Evolutionary conservation across 2,888 invertebrate species (phyloP).

Genomic region (Therioaphis trifolii): DNA sequence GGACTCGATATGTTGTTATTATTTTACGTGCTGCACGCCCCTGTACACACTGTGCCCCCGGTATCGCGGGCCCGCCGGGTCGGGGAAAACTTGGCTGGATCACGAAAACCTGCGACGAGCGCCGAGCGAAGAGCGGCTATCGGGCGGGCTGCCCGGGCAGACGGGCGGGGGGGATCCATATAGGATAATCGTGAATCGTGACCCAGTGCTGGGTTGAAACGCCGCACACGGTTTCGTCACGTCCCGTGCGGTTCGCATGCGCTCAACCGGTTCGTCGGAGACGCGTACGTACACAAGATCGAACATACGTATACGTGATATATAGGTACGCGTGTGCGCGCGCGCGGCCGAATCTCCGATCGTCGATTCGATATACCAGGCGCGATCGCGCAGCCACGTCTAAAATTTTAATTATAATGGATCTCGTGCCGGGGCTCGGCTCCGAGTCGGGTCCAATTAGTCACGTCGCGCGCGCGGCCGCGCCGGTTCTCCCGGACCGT

Average conservation of each 20-base stretch:
- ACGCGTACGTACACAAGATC: too few relatives aligned
- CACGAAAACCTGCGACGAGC: neutral
- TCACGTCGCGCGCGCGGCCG: neutral
- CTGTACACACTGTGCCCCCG: too few relatives aligned
- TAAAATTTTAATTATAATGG: slow-evolving; percentile 1
- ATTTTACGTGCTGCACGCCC: too few relatives aligned
- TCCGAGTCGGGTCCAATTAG: slow-evolving; percentile 4
- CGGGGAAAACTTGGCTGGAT: neutral
- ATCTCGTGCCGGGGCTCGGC: neutral
- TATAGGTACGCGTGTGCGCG: too few relatives aligned
- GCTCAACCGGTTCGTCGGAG: neutral
- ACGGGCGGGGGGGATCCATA: neutral
- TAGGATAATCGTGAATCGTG: slow-evolving; percentile 38
- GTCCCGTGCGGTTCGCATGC: neutral
- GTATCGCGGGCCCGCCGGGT: neutral
- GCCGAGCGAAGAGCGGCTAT: too few relatives aligned
- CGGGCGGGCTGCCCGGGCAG: too few relatives aligned
- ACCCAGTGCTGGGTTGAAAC: slow-evolving; percentile 14
- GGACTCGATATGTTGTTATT: neutral
- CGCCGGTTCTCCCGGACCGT: too few relatives aligned
- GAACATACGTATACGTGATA: too few relatives aligned
- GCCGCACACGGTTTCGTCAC: neutral
- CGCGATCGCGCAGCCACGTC: neutral
- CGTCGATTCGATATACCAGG: slow-evolving; percentile 15
- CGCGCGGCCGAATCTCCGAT: slow-evolving; percentile 20